Percentiles rank a stretch among this genome's conserved stretches.
Evolutionary conservation across 2,888 invertebrate species (phyloP).

Genomic region (Nomada flava): DNA sequence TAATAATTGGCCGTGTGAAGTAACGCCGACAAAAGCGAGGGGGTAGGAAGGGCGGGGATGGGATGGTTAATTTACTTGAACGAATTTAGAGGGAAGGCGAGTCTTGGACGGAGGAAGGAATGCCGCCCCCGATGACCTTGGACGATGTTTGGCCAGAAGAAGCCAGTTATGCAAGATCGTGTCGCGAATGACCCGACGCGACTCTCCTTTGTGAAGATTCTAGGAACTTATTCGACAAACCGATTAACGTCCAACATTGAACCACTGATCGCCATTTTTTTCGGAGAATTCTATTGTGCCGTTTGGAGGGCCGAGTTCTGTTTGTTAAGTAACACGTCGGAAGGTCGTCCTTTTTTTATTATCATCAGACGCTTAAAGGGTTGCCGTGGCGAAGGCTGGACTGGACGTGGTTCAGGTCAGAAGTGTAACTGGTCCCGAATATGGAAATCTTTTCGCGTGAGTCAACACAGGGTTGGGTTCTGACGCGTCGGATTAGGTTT

Average conservation of each 20-base stretch:
- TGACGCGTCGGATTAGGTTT: not conserved
- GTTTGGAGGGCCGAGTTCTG: no score
- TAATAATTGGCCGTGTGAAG: slow-evolving; percentile 27
- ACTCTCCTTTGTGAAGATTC: slow-evolving; percentile 46
- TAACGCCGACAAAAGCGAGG: no score
- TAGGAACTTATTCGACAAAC: slow-evolving; percentile 42
- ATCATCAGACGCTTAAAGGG: no score
- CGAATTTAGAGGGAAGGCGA: slow-evolving; percentile 31
- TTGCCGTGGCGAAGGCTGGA: no score
- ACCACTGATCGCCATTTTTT: not conserved
- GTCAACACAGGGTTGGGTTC: not conserved
- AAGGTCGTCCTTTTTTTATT: not conserved
- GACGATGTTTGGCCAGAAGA: slow-evolving; percentile 33
- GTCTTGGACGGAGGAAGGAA: slow-evolving; percentile 10
- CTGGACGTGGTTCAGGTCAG: not conserved
- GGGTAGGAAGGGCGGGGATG: not conserved
- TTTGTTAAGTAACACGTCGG: no score
- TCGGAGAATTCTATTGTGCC: not conserved
- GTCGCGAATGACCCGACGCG: slow-evolving; percentile 44
- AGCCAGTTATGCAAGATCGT: slow-evolving; percentile 55
- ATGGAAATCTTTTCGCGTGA: not conserved
- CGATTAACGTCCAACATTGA: slow-evolving; percentile 33
- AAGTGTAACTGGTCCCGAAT: not conserved
- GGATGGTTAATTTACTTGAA: slow-evolving; percentile 13
- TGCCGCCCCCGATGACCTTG: slow-evolving; percentile 36